Evolutionary conservation across 2,888 invertebrate species (phyloP), one percentile per base, ranked within the genome.

Genomic region (Nephrocerus scutellatus): DNA sequence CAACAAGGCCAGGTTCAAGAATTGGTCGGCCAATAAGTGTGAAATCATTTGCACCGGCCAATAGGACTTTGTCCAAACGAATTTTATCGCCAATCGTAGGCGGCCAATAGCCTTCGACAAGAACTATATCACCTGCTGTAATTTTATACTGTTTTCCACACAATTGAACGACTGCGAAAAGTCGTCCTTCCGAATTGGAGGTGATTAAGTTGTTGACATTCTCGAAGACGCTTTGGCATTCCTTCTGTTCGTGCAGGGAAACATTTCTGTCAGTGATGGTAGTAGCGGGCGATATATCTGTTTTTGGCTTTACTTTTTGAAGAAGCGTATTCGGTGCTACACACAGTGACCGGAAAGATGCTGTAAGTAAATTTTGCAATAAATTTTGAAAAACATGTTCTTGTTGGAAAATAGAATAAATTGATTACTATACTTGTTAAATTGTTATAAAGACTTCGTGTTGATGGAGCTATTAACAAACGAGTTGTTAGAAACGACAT

Each of bases 71-170:
- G 55, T 91, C 87, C 30, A 91, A 66, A 46, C 75, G 78, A 36
- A 92, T 76, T 66, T 79, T 70, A 57, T 91, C 90, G 1, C 89
- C 87, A 38, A 78, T 74, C 35, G 77, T 78, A 3, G 89, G 88
- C 20, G 85, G 82, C 87, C 89, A 89, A 56, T 80, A 79, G 1
- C 87, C 87, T 66, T 86, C 83, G 1, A 91, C 71, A 1, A 89
- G 73, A 19, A 92, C 74, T 4, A 91, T 70, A 67, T 92, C 92
- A n/a, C 84, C 88, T 41, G 80, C 74, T 0, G 89, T 88, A 0
- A 92, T 74, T 67, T 88, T 83, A 68, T 82, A 86, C 57, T 91
- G 91, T 65, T 83, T 86, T 9, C 89, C 89, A 43, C 80, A 72
- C 13, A 91, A 53, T 53, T 88, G 82, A 2, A 92, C 74, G 2